phyloP scores from a whole-genome alignment of 2,888 invertebrate genomes.

The Vandiemenella viatica region DNA sequence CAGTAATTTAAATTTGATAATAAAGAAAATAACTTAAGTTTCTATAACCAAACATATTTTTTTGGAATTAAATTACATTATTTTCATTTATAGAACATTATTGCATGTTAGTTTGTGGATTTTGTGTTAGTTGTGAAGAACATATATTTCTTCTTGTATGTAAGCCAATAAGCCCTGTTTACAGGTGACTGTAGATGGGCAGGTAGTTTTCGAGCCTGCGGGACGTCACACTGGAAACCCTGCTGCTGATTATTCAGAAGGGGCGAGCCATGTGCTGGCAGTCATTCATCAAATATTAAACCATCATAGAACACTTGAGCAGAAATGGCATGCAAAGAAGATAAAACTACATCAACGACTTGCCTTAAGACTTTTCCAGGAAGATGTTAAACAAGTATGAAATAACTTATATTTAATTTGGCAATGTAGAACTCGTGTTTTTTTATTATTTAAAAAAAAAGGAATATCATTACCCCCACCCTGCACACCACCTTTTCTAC shows the following conservation, averaged over 20 bases:
- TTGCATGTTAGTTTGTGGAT: no score
- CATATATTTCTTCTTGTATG: no score
- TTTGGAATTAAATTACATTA: no score
- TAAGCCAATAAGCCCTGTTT: no score
- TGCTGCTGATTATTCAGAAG: slow-evolving; percentile 90
- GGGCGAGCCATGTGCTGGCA: slow-evolving; percentile 88
- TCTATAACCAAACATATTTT: no score
- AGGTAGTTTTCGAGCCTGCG: slow-evolving; percentile 25
- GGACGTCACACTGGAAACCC: slow-evolving; percentile 63
- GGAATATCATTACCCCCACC: no score
- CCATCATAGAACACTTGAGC: slow-evolving; percentile 84
- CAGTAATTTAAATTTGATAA: no score
- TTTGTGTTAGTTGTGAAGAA: no score
- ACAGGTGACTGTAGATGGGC: slow-evolving; percentile 33
- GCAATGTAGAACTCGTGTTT: neutral
- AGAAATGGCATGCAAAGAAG: slow-evolving; percentile 88
- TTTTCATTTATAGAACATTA: no score
- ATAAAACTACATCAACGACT: slow-evolving; percentile 88
- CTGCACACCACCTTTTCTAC: no score
- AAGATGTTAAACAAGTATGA: slow-evolving; percentile 84
- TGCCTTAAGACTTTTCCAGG: slow-evolving; percentile 83
- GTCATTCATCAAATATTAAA: slow-evolving; percentile 94
- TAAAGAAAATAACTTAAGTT: no score
- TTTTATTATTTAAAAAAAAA: neutral
- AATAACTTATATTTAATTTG: neutral